Evolutionary conservation across 2,113 vertebrate genomes (phyloP), one percentile per base, ranked within the genome.

Genomic region (Psittacula cyanocephala): DNA sequence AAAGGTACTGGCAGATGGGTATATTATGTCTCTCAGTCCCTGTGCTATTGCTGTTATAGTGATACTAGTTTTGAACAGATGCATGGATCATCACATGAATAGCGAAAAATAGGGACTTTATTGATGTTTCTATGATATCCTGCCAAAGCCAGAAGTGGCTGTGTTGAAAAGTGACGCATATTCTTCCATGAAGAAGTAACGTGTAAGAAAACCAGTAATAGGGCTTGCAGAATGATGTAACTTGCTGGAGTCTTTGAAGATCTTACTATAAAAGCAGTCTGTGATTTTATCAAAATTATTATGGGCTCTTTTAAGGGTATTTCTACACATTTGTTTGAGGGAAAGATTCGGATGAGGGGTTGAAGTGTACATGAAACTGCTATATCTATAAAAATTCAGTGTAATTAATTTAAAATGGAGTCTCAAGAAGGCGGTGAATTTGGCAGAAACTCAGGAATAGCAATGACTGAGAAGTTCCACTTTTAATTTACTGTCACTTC

Each of bases 401-500:
- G 57, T 31, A 10, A 5, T 43, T 75, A 4, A 63, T 63, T 57
- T 57, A 33, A 86, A 89, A 18, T 55, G 22, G 64, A 95, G 39
- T 39, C 39, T 70, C 25, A 8, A 59, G 13, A 29, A 70, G 43
- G 39, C 0, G 0, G 33, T 29, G 29, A 81, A 46, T 70, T 62
- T 86, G 74, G 39, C 35, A 78, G 62, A 65, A 91, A 77, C 11
- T 43, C 17, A 6, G 24, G 17, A 67, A 78, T 33, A 59, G 44
- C 13, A 29, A 18, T 19, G 47, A 50, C 16, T 12, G 77, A 79
- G 44, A 88, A 83, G 37, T 47, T 89, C 88, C 49, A 70, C 35
- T 86, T 95, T 63, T 91, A 89, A 86, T 96, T 89, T 82, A 53
- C 53, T 83, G 87, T 50, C 50, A 15, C 75, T 93, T 91, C 23